These are phyloP conservation scores for Sthenelais limicola DNA, from an alignment of 2,888 invertebrate genomes.

Conservation along the genomic window DNA sequence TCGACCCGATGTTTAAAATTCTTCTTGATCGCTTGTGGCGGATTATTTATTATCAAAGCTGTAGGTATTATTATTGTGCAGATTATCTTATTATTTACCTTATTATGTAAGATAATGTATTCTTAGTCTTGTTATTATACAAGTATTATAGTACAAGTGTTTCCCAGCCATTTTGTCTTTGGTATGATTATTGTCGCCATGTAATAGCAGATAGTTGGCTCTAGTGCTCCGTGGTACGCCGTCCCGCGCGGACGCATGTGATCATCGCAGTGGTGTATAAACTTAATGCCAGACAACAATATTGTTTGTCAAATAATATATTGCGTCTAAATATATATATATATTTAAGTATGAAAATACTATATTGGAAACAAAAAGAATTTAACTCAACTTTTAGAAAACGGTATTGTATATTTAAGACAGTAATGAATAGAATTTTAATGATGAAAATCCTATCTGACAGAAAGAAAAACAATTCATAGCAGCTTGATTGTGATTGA, in stretches of 20 bases:
- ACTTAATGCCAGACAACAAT: too few relatives aligned
- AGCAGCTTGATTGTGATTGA: not conserved
- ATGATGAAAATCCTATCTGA: not conserved
- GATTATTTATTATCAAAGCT: conserved; percentile 28
- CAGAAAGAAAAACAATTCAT: not conserved
- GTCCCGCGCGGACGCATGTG: too few relatives aligned
- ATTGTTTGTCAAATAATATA: too few relatives aligned
- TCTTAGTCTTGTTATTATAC: conserved; percentile 24
- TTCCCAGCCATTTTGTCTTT: conserved; percentile 29
- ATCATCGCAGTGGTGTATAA: too few relatives aligned
- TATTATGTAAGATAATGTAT: conserved; percentile 30
- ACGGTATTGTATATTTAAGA: too few relatives aligned
- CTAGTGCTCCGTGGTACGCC: too few relatives aligned
- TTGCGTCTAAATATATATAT: too few relatives aligned
- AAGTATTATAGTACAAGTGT: conserved; percentile 36
- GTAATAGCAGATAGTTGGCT: conserved; percentile 12
- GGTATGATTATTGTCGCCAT: conserved; percentile 17
- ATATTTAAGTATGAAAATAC: too few relatives aligned
- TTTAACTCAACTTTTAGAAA: conserved; percentile 4
- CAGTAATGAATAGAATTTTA: not conserved
- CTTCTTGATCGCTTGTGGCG: conserved; percentile 21
- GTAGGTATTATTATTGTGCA: conserved; percentile 29
- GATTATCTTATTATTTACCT: not conserved
- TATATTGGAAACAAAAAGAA: too few relatives aligned
- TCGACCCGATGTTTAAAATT: too few relatives aligned